Conservation (phyloP, 23 tunicate species). For the Clavelina lepadiformis region DNA sequence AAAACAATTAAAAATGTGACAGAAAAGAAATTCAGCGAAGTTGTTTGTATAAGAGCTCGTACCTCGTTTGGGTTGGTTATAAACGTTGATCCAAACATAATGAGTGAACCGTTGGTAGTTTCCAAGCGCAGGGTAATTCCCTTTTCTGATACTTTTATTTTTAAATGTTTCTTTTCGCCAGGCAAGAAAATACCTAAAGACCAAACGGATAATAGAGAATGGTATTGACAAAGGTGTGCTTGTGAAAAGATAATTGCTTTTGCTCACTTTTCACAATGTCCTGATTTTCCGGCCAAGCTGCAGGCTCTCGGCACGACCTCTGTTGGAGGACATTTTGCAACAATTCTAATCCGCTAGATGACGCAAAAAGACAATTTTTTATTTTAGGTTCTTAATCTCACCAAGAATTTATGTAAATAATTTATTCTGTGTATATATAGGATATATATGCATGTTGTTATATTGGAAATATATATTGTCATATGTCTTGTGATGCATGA, state of each 20-base stretch:
- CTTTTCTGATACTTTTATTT: slow-evolving; percentile 1
- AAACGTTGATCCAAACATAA: slow-evolving; percentile 11
- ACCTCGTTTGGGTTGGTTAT: slow-evolving; percentile 19
- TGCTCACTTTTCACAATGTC: neutral
- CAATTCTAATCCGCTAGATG: neutral
- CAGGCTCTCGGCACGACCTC: slow-evolving; percentile 15
- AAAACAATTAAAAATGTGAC: neutral
- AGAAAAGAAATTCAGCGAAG: too few species aligned
- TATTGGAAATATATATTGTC: too few species aligned
- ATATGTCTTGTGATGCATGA: too few species aligned
- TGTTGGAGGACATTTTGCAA: slow-evolving; percentile 9
- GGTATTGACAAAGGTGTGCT: too few species aligned
- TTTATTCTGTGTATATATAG: too few species aligned
- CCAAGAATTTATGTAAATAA: too few species aligned
- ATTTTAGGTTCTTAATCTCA: neutral
- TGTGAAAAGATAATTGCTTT: too few species aligned
- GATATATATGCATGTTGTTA: too few species aligned
- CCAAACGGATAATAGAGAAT: too few species aligned
- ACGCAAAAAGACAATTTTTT: neutral
- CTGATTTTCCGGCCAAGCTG: slow-evolving; percentile 8
- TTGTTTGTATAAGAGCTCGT: too few species aligned
- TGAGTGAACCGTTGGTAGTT: slow-evolving; percentile 5
- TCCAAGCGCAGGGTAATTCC: slow-evolving; percentile 17
- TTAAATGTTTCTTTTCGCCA: slow-evolving; percentile 15
- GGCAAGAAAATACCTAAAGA: slow-evolving; percentile 9